phyloP scores from a whole-genome alignment of 2,113 vertebrate species.

The Gulo gulo region DNA sequence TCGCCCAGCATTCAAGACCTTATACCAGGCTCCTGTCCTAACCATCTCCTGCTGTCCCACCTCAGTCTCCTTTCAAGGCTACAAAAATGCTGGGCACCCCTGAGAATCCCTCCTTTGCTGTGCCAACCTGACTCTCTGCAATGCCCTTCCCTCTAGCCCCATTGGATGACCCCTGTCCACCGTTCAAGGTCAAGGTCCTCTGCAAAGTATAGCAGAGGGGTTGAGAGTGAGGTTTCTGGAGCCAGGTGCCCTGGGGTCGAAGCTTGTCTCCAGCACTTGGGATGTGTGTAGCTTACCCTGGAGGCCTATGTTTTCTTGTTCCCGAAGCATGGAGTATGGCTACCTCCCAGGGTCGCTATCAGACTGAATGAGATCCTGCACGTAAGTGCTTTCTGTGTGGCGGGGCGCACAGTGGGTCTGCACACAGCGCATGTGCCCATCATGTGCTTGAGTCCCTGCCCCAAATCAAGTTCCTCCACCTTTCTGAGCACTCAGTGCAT shows the following conservation, averaged over 20 bases:
- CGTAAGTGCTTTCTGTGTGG: fast-evolving
- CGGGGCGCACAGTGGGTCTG: fast-evolving
- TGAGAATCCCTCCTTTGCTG: not conserved
- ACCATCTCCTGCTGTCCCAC: not conserved
- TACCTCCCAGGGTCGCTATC: not conserved
- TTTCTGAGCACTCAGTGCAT: not conserved
- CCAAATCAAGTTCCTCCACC: not conserved
- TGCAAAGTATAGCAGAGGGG: not conserved
- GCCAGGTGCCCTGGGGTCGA: fast-evolving
- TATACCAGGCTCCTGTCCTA: not conserved
- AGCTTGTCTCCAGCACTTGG: not conserved
- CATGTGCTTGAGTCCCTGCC: not conserved
- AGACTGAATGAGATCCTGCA: not conserved
- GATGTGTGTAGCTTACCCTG: fast-evolving
- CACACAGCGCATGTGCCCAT: fast-evolving
- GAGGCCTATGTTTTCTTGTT: not conserved
- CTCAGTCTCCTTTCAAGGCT: not conserved
- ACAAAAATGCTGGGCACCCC: not conserved
- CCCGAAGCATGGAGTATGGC: not conserved
- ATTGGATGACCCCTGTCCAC: not conserved
- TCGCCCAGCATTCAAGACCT: not conserved
- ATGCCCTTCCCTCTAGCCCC: not conserved
- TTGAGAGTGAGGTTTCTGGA: not conserved
- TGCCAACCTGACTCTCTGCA: not conserved
- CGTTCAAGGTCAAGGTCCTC: not conserved